These are phyloP conservation scores for Lycaena phlaeas DNA, from an alignment of 2,888 invertebrate species.

Conservation along the genomic window DNA sequence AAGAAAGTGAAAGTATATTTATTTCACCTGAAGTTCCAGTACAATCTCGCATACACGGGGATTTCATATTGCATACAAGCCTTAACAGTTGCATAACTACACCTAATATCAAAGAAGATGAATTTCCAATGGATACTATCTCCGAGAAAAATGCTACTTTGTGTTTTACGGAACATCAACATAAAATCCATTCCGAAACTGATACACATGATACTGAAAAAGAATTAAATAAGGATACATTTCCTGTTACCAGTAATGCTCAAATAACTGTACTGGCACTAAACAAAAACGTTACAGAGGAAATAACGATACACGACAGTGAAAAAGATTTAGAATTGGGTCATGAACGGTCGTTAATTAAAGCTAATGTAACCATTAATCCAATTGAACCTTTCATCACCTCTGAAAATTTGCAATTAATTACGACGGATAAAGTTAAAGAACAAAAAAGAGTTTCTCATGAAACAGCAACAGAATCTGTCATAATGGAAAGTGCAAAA, in stretches of 20 bases:
- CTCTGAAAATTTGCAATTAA: constrained; percentile 65
- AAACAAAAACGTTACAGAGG: constrained; percentile 72
- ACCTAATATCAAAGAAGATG: constrained; percentile 76
- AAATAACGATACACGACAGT: constrained; percentile 77
- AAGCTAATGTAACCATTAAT: constrained; percentile 73
- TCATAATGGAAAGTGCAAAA: constrained; percentile 77
- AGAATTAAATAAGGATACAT: constrained; percentile 50
- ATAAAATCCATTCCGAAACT: constrained; percentile 73
- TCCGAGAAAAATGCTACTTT: constrained; percentile 72
- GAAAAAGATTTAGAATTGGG: constrained; percentile 71
- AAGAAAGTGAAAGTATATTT: constrained; percentile 78
- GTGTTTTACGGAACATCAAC: constrained; percentile 74
- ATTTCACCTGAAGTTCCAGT: constrained; percentile 36
- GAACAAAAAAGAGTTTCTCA: constrained; percentile 59
- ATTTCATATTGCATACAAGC: constrained; percentile 57
- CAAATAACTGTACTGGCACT: constrained; percentile 64
- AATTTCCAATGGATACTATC: constrained; percentile 57
- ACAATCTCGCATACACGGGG: constrained; percentile 39
- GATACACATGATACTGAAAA: constrained; percentile 74
- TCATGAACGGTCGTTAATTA: constrained; percentile 59
- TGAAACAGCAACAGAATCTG: constrained; percentile 45
- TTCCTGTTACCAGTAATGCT: constrained; percentile 52
- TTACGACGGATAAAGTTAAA: constrained; percentile 59
- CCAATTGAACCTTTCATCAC: constrained; percentile 74
- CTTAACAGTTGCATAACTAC: constrained; percentile 76